Evolutionary conservation across 2,797 vertebrate species (phyloP).

Genomic region (Glossophaga mutica): DNA sequence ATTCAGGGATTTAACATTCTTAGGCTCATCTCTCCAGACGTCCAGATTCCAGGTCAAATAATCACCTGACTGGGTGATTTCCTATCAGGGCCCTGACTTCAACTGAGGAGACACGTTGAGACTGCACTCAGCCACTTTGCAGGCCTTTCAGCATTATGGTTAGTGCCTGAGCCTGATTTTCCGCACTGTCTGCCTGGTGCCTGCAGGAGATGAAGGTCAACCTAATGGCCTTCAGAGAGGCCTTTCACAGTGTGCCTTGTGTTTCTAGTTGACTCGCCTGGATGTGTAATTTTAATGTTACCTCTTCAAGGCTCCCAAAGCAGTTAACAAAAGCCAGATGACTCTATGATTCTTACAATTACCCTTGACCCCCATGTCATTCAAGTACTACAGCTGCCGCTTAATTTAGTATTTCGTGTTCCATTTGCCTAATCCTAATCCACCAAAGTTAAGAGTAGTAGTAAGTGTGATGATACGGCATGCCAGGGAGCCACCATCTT

Average conservation of each 20-base stretch:
- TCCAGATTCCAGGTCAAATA: background rate
- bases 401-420: background rate
- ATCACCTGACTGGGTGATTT: background rate
- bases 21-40: background rate
- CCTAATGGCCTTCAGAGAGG: background rate
- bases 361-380: background rate
- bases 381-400: background rate
- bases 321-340: background rate
- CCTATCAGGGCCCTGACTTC: background rate
- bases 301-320: background rate
- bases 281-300: background rate
- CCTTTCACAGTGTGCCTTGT: background rate
- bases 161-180: background rate
- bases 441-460: background rate
- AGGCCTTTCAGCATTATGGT: background rate
- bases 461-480: background rate
- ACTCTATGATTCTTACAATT: background rate
- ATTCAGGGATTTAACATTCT: background rate
- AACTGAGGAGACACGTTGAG: background rate
- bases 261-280: background rate
- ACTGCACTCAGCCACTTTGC: background rate
- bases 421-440: background rate
- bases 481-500: background rate
- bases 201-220: background rate
- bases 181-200: background rate